Evolutionary conservation across 2,113 vertebrate species (phyloP).

Genomic region (Heliornis fulica): DNA sequence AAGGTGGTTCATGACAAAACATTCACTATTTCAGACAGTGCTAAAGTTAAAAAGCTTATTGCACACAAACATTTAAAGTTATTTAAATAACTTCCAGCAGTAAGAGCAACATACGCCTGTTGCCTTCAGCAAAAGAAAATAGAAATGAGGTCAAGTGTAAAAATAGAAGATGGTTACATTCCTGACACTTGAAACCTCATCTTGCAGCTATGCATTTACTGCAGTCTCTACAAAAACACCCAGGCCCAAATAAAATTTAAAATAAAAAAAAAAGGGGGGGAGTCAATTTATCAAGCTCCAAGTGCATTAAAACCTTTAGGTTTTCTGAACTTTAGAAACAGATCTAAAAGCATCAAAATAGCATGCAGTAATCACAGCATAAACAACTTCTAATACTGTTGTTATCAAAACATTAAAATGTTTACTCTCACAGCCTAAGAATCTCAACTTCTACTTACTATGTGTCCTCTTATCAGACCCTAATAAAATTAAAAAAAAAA

Average conservation of each 20-base stretch:
- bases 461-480: rapidly evolving
- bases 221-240: neutral
- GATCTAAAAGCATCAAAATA: neutral
- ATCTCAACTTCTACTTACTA: neutral
- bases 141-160: conserved; percentile 63
- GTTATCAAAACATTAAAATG: neutral
- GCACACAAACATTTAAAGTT: neutral
- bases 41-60: conserved; percentile 8
- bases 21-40: neutral
- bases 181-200: conserved; percentile 64
- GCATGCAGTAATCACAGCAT: neutral
- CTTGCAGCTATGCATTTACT: conserved; percentile 36
- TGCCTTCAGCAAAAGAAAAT: conserved; percentile 56
- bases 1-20: neutral
- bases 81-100: conserved; percentile 39
- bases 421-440: neutral
- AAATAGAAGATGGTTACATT: conserved; percentile 63
- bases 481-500: neutral
- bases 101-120: conserved; percentile 34
- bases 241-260: neutral
- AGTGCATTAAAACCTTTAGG: neutral
- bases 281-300: neutral
- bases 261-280: neutral
- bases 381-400: neutral
- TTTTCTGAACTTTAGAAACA: neutral